Evolutionary conservation across 2,113 vertebrate genomes (phyloP), one percentile per base, ranked within the genome.

Genomic region (Todiramphus chloris): DNA sequence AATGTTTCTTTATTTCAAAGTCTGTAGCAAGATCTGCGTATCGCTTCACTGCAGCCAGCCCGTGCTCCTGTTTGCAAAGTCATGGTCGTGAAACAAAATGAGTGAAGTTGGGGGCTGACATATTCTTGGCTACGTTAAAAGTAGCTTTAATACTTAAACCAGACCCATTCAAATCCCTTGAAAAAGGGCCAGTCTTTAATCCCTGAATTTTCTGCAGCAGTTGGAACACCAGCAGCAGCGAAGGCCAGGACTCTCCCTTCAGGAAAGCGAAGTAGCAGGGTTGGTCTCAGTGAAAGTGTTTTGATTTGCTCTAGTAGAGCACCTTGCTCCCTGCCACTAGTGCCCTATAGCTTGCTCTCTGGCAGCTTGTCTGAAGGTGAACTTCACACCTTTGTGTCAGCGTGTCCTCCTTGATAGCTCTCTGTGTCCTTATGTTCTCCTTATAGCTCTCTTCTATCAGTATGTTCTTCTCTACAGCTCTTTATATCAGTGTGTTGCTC

Each of bases 1-100:
- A 88, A 73, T 41, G 15, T 39, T 90, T 86, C 28, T 5, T 84
- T 74, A 18, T 50, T 73, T 68, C 59, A 74, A 74, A 58, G 56
- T 41, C 27, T 0, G 0, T 35, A 46, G 59, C 53, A 74, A 13
- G 66, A 30, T 37, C 20, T 0, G 0, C 44, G 2, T n/a, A 46
- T 83, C 25, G 9, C 63, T 87, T 48, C 17, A 2, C 46, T 66
- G 53, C 55, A 50, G 58, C 62, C 72, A 50, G 30, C 64, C 93
- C 41, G 3, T 55, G 53, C 79, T 87, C 50, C 50, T n/a, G 13
- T 55, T 70, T 37, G 66, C 37, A 39, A 24, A 75, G 10, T 25
- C 2, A 1, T n/a, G 58, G 64, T 85, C 78, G 59, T 85, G 30
- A 63, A 68, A 69, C 11, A 70, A 18, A 90, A 89, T 28, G 12